Evolutionary conservation across 1,140 invertebrate genomes (phyloP).

Genomic region (Caenorhabditis remanei): DNA sequence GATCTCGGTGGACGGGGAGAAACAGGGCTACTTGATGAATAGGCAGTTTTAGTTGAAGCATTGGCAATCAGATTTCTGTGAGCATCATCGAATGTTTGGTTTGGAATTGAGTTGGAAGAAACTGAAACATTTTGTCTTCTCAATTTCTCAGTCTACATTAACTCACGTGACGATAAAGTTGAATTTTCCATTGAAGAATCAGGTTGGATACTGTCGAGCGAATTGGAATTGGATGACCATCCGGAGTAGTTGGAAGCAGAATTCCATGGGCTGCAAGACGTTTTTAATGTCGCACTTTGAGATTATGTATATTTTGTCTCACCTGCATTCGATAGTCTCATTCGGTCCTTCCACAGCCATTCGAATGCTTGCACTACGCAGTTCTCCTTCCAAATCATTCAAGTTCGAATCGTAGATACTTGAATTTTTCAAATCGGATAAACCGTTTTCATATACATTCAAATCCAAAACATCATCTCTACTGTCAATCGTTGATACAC

Average conservation of each 20-base stretch:
- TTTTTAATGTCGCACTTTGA: neutral
- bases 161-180: neutral
- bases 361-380: neutral
- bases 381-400: conserved; percentile 18
- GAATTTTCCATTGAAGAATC: neutral
- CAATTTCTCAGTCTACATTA: neutral
- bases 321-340: neutral
- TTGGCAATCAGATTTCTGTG: too few species aligned
- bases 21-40: neutral
- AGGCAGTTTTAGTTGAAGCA: neutral
- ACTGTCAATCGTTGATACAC: neutral
- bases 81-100: neutral
- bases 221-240: neutral
- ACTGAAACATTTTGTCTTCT: neutral
- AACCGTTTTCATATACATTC: neutral
- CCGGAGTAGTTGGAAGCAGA: neutral
- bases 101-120: conserved; percentile 1
- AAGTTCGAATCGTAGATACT: neutral
- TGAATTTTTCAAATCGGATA: neutral
- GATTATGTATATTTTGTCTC: neutral
- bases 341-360: conserved; percentile 2
- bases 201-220: too few species aligned
- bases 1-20: neutral
- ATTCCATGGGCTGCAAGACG: neutral
- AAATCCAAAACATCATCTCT: neutral